These are phyloP conservation scores for Xanthorhoe spadicearia DNA, from an alignment of 2,888 invertebrate species.

Conservation along the genomic window DNA sequence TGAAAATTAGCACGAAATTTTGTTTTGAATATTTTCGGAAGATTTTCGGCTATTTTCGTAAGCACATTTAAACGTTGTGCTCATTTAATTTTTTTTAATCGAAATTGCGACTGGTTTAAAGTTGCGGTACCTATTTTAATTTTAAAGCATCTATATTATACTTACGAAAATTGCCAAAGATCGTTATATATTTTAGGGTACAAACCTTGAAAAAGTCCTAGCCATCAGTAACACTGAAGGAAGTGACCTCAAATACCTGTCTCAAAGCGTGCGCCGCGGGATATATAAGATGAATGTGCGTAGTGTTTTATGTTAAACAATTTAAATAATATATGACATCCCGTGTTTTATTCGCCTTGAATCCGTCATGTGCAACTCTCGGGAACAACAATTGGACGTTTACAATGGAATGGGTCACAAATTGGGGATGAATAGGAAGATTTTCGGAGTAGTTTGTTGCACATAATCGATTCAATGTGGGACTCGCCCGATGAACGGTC, in stretches of 20 bases:
- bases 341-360: conserved; percentile 85
- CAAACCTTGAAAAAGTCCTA: background rate
- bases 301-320: conserved; percentile 80
- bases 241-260: conserved; percentile 1
- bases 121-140: background rate
- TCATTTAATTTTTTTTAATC: too few relatives aligned
- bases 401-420: conserved; percentile 54
- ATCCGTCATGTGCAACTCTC: conserved; percentile 85
- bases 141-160: background rate
- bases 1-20: too few relatives aligned
- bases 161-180: background rate
- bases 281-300: conserved; percentile 78
- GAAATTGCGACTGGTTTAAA: background rate
- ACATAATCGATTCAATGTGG: conserved; percentile 86
- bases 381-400: conserved; percentile 63
- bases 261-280: conserved; percentile 42
- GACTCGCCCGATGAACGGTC: conserved; percentile 85
- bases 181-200: background rate
- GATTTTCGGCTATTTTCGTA: too few relatives aligned
- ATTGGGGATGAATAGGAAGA: conserved; percentile 80
- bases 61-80: too few relatives aligned
- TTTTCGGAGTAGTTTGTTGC: conserved; percentile 85
- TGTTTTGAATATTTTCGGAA: too few relatives aligned
- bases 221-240: conserved; percentile 22
- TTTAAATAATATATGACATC: conserved; percentile 85